Base-by-base conservation (phyloP, 1,140 invertebrate species). In the Papilio glaucus region DNA sequence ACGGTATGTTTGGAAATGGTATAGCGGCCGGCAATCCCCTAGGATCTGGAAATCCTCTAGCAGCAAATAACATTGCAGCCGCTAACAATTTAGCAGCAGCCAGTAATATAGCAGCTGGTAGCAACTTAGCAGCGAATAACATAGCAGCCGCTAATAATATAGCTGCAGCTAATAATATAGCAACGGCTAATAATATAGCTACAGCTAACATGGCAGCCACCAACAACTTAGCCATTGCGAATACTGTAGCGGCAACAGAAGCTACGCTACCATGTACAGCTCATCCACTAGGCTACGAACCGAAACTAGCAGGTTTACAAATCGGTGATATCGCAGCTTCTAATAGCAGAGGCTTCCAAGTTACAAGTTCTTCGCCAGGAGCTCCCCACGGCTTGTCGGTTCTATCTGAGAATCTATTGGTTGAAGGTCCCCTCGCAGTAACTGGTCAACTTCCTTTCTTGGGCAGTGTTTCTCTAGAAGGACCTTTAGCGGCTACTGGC, bases 401-500 rank as follows among this genome's bases (percentile, higher is more conserved):
- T 10, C 71, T 76, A 15, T 85, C 83, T 37, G 84, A 87, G 61
- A 86, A 86, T 39, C 41, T 57, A 0, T 77, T 71, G 7, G 73
- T 83, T 33, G 84, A 84, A 65, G 84, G 84, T 1, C 73, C 79
- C 1, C 33, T 85, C 0, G 60, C 75, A 5, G 77, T 85, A 0
- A 71, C 29, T 60, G 86, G 86, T 2, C 71, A 79, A n/a, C 26
- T 88, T 18, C 86, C 86, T 6, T 85, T 86, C 77, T 42, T 86
- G 8, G 79, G 80, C 7, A 74, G 81, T 21, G 79, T 88, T 3
- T 76, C 76, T n/a, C 37, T 88, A 15, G 80, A 86, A 53, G 86
- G 85, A 4, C 72, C 79, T 10, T 39, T 87, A 8, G 75, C 83
- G 12, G 74, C 78, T 3, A 18, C 49, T 45, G 85, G 85, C 1